Conservation (phyloP, 2,113 vertebrate genomes). For the Odocoileus hemionus region DNA sequence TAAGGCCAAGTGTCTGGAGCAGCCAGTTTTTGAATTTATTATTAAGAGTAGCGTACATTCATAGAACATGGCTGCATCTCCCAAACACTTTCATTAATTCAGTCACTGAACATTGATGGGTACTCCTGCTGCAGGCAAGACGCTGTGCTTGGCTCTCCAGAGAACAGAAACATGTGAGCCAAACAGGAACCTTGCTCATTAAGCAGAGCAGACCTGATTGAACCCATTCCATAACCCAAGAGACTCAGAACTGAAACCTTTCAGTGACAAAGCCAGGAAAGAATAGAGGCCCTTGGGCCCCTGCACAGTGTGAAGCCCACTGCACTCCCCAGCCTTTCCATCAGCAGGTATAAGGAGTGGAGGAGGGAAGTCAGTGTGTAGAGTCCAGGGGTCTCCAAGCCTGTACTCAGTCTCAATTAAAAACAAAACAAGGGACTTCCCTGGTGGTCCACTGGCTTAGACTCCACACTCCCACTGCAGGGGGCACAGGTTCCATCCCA, state of each 20-base stretch:
- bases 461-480: not conserved
- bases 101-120: not conserved
- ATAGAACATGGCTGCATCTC: not conserved
- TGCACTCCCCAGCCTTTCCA: not conserved
- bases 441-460: not conserved
- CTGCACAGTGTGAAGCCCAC: not conserved
- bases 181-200: conserved; percentile 22
- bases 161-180: conserved; percentile 10
- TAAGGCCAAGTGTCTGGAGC: not conserved
- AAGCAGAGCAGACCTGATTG: not conserved
- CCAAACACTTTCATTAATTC: conserved; percentile 24
- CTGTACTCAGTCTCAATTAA: not conserved
- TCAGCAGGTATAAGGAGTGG: not conserved
- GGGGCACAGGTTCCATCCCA: not conserved
- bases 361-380: not conserved
- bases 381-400: not conserved
- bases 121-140: not conserved
- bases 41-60: conserved; percentile 48
- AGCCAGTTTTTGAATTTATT: conserved; percentile 52
- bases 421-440: not conserved
- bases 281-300: not conserved
- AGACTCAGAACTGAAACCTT: conserved; percentile 24
- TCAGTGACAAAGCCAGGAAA: not conserved
- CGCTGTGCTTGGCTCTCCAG: not conserved
- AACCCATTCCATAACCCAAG: conserved; percentile 8